Evolutionary conservation across 92 coral and sea anemone genomes (phyloP).

Genomic region (Porites rus): DNA sequence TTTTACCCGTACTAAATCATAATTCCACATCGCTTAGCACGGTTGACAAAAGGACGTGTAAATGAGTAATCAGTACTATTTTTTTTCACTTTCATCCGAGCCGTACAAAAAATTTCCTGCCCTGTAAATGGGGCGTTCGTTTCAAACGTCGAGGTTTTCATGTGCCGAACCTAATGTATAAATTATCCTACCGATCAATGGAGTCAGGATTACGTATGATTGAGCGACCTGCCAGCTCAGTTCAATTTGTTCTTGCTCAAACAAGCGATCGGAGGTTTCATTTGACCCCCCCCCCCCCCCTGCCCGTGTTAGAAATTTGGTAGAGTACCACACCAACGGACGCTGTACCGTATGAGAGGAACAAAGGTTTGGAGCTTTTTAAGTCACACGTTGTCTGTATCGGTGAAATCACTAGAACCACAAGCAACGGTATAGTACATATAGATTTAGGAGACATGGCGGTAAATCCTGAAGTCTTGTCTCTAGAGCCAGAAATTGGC

Average conservation of each 20-base stretch:
- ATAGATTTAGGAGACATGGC: neutral
- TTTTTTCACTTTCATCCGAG: too few relatives aligned
- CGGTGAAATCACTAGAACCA: constrained; percentile 28
- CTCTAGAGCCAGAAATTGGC: neutral
- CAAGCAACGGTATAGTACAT: neutral
- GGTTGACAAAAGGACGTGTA: too few relatives aligned
- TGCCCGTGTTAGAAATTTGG: neutral
- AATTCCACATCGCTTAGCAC: too few relatives aligned
- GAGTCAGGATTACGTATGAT: constrained; percentile 20
- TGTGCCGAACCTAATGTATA: too few relatives aligned
- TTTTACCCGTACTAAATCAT: too few relatives aligned
- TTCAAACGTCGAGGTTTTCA: too few relatives aligned
- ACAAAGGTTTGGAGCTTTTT: neutral
- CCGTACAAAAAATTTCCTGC: too few relatives aligned
- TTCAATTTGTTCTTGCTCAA: constrained; percentile 13
- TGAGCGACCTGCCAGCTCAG: constrained; percentile 6
- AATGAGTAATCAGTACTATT: too few relatives aligned
- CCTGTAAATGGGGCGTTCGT: too few relatives aligned
- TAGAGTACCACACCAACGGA: neutral
- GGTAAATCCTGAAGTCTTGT: constrained; percentile 20
- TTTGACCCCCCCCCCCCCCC: neutral
- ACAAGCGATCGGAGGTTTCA: neutral
- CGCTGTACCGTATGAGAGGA: neutral
- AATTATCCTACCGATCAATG: too few relatives aligned
- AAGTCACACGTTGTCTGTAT: neutral